Conservation (phyloP, 2,113 vertebrate genomes). For the Sigmodon hispidus region DNA sequence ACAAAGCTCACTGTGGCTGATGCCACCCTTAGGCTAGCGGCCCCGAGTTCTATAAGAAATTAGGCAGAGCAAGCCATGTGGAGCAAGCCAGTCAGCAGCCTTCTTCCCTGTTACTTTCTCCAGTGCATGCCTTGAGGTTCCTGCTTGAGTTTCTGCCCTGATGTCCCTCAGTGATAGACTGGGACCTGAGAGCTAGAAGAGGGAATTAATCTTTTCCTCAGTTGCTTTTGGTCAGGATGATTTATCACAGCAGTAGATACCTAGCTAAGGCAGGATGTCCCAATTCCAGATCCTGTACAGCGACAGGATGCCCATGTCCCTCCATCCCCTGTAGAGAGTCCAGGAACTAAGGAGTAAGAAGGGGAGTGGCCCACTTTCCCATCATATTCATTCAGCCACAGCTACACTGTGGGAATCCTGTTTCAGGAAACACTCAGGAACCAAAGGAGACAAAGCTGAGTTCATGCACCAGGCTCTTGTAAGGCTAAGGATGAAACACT, state of each 20-base stretch:
- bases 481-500: background rate
- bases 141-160: background rate
- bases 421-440: background rate
- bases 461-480: background rate
- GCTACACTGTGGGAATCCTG: background rate
- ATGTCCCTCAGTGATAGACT: background rate
- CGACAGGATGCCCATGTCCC: background rate
- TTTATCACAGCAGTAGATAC: background rate
- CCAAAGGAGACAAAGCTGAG: background rate
- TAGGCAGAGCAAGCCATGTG: too few relatives aligned
- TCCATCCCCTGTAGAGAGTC: background rate
- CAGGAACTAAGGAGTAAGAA: background rate
- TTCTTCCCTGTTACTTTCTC: background rate
- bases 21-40: too few relatives aligned
- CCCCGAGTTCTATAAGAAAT: too few relatives aligned
- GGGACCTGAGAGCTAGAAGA: background rate
- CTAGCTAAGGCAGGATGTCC: background rate
- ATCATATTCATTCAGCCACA: background rate
- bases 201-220: background rate
- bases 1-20: too few relatives aligned
- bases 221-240: background rate
- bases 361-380: background rate
- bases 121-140: background rate
- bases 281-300: background rate
- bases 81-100: background rate